Evolutionary conservation across 1,140 invertebrate species (phyloP), one percentile per base, ranked within the genome.

Genomic region (Globodera rostochiensis): DNA sequence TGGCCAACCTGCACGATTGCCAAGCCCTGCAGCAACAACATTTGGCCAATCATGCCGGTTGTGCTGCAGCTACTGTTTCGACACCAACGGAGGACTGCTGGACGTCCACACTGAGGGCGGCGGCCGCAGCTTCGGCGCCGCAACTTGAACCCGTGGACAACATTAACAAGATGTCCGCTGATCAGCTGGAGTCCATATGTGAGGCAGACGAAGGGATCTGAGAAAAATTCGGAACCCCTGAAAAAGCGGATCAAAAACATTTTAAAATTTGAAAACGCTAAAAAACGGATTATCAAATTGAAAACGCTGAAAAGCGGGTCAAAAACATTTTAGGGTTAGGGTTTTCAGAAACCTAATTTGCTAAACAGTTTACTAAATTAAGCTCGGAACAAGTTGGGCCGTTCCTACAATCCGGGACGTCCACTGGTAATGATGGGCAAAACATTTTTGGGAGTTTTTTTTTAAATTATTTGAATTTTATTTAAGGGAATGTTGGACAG

Each of bases 331-430:
- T 66, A 15, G 13, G 60, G 60, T 66, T 13, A 21, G n/a, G n/a
- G 13, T 21, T 21, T 15, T 66, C 21, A 15, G 60, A 15, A 66
- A 66, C 13, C 13, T 2, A 75, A 76, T 19, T n/a, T 19, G 53
- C 19, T 50, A 47, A 57, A 57, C 36, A 67, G 13, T 15, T 79
- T 45, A 25, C 5, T 83, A 47, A 36, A 36, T 36, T 36, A 36
- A 85, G 84, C 84, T 6, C 86, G 81, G 69, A 85, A 85, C 64
- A 86, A 86, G 67, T 85, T 85, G 67, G 84, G 84, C 13, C 80
- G 84, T 57, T 67, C 57, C 19, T 86, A 86, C 66, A 87, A 87
- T 79, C 83, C 86, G 1, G 85, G 85, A 46, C 67, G 85, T 15
- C 86, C 85, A 13, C 70, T 86, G 69, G 77, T 78, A 64, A 64